Evolutionary conservation across 1,140 invertebrate genomes (phyloP), one percentile per base, ranked within the genome.

Genomic region (Ylistrum balloti): DNA sequence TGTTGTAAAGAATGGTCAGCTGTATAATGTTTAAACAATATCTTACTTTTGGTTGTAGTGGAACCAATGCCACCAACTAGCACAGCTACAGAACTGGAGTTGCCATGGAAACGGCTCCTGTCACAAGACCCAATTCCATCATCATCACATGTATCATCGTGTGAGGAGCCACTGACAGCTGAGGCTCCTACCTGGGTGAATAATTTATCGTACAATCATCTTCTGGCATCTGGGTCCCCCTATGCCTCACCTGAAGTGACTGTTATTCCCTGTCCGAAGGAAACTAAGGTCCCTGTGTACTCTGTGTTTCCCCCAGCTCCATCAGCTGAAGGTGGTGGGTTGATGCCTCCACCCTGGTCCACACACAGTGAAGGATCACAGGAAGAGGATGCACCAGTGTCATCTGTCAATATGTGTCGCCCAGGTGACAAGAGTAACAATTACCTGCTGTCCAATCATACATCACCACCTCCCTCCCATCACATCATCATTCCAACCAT

Each of bases 161-260:
- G 95, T 87, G 94, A 95, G 87, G 94, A 94, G 45, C 95, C 95
- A 7, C 88, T 94, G 2, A 91, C 94, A 56, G 93, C 94, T 11
- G 93, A 95, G 85, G 93, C 93, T 5, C 95, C 95, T 9, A 95
- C 95, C 33, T 96, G 95, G 95, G 95, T 94, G 22, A 93, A 94
- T 89, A 96, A 95, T 90, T 86, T 94, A 41, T 93, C 94, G 22
- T 96, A 95, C 88, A 93, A 93, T 85, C 93, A 94, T 86, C 90
- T 95, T 3, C 94, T 93, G 28, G 95, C 95, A 85, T 92, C 94
- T 15, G 94, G 94, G 9, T 95, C 95, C 0, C 95, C 95, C 0
- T 95, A 95, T 90, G 92, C 93, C 7, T 95, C 95, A 0, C 95
- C 95, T 20, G 91, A 95, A 56, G 92, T 93, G 48, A 95, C 95